Percentiles rank a stretch among this genome's conserved stretches.
Evolutionary conservation across 2,113 vertebrate genomes (phyloP).

Genomic region (Sula dactylatra): DNA sequence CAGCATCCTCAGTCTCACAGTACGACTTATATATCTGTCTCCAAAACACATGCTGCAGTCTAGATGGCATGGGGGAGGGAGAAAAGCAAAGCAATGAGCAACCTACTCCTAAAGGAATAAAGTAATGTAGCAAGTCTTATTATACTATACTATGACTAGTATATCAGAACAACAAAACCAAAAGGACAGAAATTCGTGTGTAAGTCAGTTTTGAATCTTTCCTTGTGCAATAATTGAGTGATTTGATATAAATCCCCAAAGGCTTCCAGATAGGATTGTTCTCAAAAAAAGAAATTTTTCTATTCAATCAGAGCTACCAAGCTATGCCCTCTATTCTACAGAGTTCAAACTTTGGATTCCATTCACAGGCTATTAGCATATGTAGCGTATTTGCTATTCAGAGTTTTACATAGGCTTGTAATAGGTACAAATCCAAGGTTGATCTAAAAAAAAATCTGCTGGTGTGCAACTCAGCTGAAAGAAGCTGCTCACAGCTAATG

Average conservation of each 20-base stretch:
- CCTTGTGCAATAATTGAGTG: background rate
- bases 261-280: background rate
- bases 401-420: background rate
- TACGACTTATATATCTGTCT: background rate
- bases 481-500: background rate
- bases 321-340: background rate
- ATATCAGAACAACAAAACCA: background rate
- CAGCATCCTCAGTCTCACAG: slow-evolving; percentile 49
- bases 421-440: background rate
- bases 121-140: background rate
- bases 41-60: slow-evolving; percentile 25
- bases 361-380: background rate
- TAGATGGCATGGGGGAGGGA: slow-evolving; percentile 17
- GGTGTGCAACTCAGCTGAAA: background rate
- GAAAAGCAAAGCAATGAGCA: background rate
- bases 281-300: background rate
- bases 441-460: background rate
- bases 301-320: background rate
- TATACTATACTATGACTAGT: background rate
- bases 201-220: background rate
- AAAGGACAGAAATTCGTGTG: background rate
- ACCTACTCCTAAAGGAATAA: slow-evolving; percentile 2
- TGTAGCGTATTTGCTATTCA: background rate
- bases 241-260: background rate
- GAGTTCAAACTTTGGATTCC: background rate